Base-by-base conservation (phyloP, 35 echinoderm and acorn worm species). In the Patiria miniata region DNA sequence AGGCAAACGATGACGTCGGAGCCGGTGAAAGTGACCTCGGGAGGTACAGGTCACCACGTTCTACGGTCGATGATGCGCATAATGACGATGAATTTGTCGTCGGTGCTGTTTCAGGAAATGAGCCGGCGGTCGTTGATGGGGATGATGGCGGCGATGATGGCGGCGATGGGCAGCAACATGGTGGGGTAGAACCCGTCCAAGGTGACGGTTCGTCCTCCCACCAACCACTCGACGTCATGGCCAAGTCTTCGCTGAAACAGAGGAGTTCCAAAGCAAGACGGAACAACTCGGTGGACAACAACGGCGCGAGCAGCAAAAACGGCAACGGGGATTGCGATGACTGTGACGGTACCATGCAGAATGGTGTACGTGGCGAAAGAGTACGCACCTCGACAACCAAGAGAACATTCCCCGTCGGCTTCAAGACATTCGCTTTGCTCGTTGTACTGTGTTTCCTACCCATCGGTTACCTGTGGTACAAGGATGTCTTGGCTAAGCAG, bases 391-490 rank as follows among this genome's bases (percentile, higher is more conserved):
- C 26, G 65, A 30, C 23, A 16, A 1, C 7, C 10, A 73, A 36
- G 34, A 32, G 26, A 61, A 30, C 58, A 2, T 22, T 73, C 2
- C 65, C 65, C 2, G 65, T 73, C 26, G 34, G 65, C 26, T 36
- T 73, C 0, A 73, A 73, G 65, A 73, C 65, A 22, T 73, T 73
- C 34, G 65, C 65, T 28, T 73, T 30, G 10, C 65, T 73, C 26
- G 65, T 73, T 23, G 65, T 87, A 54, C 39, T 68, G 2, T 22
- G 87, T 81, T 81, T n/a, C 21, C 40, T 82, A 12, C 83, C 89
- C 34, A 58, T 90, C 42, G 77, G 37, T 42, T 85, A 47, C 82
- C 44, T 85, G 76, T 92, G 47, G 28, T 95, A 39, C 85, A 52
- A 85, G 55, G 68, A 92, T 79, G 51, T 51, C 29, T 59, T 91